phyloP scores from a whole-genome alignment of 1,140 invertebrate species.

The Brachionus rubens region DNA sequence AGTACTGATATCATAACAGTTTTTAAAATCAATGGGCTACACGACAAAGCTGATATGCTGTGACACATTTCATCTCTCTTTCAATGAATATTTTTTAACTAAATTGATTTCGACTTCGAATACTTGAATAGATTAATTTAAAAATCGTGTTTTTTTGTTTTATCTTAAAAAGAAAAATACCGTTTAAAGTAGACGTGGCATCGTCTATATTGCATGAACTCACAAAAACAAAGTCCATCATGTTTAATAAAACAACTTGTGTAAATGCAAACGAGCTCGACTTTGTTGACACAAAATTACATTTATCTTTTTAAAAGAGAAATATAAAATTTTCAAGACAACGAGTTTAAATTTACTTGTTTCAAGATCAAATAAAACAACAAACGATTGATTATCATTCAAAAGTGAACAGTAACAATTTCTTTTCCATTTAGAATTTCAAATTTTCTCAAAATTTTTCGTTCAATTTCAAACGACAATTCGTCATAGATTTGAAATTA shows the following conservation, averaged over 20 bases:
- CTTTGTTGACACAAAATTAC: neutral
- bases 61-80: neutral
- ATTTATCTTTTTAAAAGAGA: slow-evolving; percentile 21
- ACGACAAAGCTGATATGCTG: neutral
- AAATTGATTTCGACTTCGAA: neutral
- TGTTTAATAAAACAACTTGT: neutral
- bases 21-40: neutral
- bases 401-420: slow-evolving; percentile 11
- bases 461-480: neutral
- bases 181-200: slow-evolving; percentile 1
- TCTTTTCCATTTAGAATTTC: neutral
- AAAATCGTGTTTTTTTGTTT: neutral
- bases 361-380: neutral
- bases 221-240: neutral
- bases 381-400: slow-evolving; percentile 23
- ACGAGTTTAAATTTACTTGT: slow-evolving; percentile 21
- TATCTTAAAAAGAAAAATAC: neutral
- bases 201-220: slow-evolving; percentile 38
- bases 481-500: neutral
- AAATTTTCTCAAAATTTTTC: slow-evolving; percentile 20
- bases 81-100: neutral
- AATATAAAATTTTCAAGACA: too few species aligned
- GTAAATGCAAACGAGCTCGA: neutral
- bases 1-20: neutral
- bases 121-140: neutral